A percentile compares a stretch with the other conserved stretches of the same genome.
Conservation (phyloP, 30 jellyfish, hydroid and myxozoan genomes). For the Cassiopea andromeda region DNA sequence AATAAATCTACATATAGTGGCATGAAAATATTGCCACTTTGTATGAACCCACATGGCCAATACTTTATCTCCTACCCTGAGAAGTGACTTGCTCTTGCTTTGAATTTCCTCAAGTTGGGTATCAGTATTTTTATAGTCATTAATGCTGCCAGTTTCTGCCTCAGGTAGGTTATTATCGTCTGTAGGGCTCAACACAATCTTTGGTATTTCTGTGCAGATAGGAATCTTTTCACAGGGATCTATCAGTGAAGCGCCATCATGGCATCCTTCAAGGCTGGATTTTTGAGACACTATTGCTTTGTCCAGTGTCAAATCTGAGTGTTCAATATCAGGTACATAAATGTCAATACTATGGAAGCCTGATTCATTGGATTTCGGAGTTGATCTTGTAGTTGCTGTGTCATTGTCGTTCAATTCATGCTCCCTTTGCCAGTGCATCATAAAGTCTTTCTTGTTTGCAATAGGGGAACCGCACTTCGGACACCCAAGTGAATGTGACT, state of each 20-base stretch:
- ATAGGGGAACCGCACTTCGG: slow-evolving; percentile 45
- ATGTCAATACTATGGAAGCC: background rate
- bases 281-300: slow-evolving; percentile 46
- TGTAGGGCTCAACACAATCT: background rate
- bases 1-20: slow-evolving; percentile 64
- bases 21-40: slow-evolving; percentile 89
- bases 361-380: slow-evolving; percentile 1
- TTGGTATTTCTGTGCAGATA: background rate
- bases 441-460: slow-evolving; percentile 28
- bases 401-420: background rate
- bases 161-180: background rate
- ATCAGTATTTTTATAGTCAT: too few relatives aligned
- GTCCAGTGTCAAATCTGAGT: background rate
- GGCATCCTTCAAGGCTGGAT: slow-evolving; percentile 51
- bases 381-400: too few relatives aligned
- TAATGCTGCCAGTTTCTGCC: background rate
- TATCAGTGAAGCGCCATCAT: slow-evolving; percentile 45
- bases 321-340: background rate
- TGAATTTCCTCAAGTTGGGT: background rate
- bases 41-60: slow-evolving; percentile 87
- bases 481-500: slow-evolving; percentile 29
- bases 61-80: slow-evolving; percentile 72
- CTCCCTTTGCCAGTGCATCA: slow-evolving; percentile 33
- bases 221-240: slow-evolving; percentile 34
- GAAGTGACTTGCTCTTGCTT: slow-evolving; percentile 21